Conservation (phyloP, 2,888 invertebrate genomes). For the Himalopsyche anomala region DNA sequence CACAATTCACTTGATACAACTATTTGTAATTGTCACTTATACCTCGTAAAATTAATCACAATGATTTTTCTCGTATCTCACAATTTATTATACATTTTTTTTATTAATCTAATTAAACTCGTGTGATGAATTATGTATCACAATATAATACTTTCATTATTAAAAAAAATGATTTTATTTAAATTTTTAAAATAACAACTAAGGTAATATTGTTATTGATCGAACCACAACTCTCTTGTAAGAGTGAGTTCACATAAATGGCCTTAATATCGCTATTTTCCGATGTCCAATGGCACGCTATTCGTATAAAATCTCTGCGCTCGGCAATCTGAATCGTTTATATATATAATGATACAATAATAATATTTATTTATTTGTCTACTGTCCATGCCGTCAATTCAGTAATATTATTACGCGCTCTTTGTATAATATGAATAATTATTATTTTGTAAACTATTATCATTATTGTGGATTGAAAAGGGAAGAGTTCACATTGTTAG, state of each 20-base stretch:
- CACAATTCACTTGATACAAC: too few species aligned
- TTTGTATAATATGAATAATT: conserved; percentile 49
- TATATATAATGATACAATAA: conserved; percentile 56
- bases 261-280: not conserved
- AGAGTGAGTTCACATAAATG: not conserved
- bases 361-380: conserved; percentile 52
- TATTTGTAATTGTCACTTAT: too few species aligned
- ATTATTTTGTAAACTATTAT: conserved; percentile 45
- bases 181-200: too few species aligned
- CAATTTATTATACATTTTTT: too few species aligned
- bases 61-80: too few species aligned
- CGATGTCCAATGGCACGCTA: conserved; percentile 23
- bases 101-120: too few species aligned
- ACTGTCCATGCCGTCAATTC: conserved; percentile 61
- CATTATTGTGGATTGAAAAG: conserved; percentile 59
- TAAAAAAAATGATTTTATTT: too few species aligned
- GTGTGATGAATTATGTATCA: too few species aligned
- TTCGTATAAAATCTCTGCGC: not conserved
- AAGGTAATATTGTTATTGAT: too few species aligned
- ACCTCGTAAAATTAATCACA: too few species aligned
- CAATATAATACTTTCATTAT: too few species aligned
- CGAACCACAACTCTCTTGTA: not conserved
- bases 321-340: conserved; percentile 56
- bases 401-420: conserved; percentile 63
- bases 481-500: conserved; percentile 59